Evolutionary conservation across 1,140 invertebrate species (phyloP).

Genomic region (Caerostris extrusa): DNA sequence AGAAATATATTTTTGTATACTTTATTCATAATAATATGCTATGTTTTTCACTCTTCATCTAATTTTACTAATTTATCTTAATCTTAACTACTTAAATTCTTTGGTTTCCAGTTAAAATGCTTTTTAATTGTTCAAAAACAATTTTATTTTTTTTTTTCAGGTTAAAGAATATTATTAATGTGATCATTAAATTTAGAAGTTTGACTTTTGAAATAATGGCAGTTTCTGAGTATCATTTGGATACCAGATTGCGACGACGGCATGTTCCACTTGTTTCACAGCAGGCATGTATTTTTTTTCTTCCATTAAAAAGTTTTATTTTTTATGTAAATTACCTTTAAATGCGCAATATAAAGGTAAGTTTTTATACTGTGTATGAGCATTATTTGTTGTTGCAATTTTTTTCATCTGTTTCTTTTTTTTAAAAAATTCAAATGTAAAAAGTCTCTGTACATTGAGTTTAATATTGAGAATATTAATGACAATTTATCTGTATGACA

Average conservation of each 20-base stretch:
- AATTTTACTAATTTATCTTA: background rate
- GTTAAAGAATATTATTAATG: background rate
- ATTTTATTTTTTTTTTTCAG: background rate
- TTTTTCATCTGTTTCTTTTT: no score
- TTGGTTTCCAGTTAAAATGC: background rate
- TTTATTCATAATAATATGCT: background rate
- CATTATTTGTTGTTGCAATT: no score
- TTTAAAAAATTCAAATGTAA: no score
- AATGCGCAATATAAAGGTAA: background rate
- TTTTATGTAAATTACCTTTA: background rate
- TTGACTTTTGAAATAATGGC: slow-evolving; percentile 35
- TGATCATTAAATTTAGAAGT: background rate
- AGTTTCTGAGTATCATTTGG: slow-evolving; percentile 74
- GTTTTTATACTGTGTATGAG: no score
- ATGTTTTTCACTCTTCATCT: background rate
- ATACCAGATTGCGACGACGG: slow-evolving; percentile 71
- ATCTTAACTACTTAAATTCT: background rate
- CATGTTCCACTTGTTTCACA: slow-evolving; percentile 73
- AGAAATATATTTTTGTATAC: background rate
- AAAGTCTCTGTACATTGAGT: no score
- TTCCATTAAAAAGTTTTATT: background rate
- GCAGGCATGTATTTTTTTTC: slow-evolving; percentile 46
- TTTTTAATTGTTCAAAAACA: background rate
- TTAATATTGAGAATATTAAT: no score
- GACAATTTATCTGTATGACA: no score